Percentiles rank a stretch among this genome's conserved stretches.
Evolutionary conservation across 2,888 invertebrate genomes (phyloP).

Genomic region (Acronicta leporina): DNA sequence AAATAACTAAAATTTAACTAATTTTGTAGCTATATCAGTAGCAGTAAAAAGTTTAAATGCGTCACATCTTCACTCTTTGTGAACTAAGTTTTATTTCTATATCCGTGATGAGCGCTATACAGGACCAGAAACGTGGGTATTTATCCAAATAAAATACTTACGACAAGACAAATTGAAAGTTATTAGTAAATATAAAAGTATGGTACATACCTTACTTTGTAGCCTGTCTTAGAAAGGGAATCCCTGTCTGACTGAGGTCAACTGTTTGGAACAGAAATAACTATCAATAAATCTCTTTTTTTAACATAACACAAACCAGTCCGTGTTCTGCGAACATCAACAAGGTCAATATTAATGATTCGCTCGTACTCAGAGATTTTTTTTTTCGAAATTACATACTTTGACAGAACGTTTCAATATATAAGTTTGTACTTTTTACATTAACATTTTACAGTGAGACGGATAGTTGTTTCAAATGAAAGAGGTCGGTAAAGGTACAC

Average conservation of each 20-base stretch:
- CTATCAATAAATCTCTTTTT: conserved; percentile 30
- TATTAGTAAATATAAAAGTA: neutral
- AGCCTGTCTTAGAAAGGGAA: neutral
- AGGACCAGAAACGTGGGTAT: neutral
- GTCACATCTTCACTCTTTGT: conserved; percentile 30
- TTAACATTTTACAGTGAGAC: neutral
- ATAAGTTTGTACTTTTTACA: neutral
- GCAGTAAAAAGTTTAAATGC: conserved; percentile 20
- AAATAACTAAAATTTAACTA: no score
- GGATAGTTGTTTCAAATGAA: neutral
- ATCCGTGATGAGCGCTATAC: conserved; percentile 7
- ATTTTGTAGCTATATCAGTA: no score
- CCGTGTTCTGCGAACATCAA: conserved; percentile 35
- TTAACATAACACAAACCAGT: conserved; percentile 43
- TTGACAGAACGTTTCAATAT: conserved; percentile 11
- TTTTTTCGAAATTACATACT: no score
- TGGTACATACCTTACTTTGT: conserved; percentile 38
- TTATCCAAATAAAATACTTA: neutral
- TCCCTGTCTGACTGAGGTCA: conserved; percentile 4
- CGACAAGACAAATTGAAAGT: neutral
- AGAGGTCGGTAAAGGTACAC: neutral
- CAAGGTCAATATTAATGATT: conserved; percentile 52
- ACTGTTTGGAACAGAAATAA: conserved; percentile 28
- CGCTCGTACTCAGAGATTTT: no score
- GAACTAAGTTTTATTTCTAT: conserved; percentile 13